Evolutionary conservation across 2,797 vertebrate genomes (phyloP).

Genomic region (Lithobates pipiens): DNA sequence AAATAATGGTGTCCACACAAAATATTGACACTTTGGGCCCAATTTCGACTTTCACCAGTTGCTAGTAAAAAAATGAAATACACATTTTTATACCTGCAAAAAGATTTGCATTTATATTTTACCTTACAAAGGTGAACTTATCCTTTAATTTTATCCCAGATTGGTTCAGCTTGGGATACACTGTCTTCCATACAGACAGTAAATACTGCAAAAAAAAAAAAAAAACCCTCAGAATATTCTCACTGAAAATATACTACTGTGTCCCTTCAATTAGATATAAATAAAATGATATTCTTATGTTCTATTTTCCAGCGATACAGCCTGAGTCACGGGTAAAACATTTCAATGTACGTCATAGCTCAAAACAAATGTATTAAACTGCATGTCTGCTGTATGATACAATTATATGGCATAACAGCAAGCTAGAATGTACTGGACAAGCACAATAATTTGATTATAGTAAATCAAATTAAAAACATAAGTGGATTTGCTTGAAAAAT

Average conservation of each 20-base stretch:
- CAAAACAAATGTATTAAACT: conserved; percentile 18
- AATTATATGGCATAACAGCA: conserved; percentile 21
- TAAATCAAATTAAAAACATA: conserved; percentile 27
- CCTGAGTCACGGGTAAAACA: conserved; percentile 45
- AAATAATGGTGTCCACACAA: too few relatives aligned
- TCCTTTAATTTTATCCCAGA: too few relatives aligned
- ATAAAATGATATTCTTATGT: neutral
- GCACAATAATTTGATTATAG: conserved; percentile 34
- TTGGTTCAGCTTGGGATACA: neutral
- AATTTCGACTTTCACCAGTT: too few relatives aligned
- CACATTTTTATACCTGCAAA: too few relatives aligned
- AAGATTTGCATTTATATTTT: too few relatives aligned
- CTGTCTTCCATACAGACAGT: neutral
- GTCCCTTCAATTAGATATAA: neutral
- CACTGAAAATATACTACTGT: neutral
- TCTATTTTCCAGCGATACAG: neutral
- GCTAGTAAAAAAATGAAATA: too few relatives aligned
- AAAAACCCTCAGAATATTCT: neutral
- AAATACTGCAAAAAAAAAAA: too few relatives aligned
- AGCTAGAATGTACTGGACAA: conserved; percentile 6
- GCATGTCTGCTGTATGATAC: conserved; percentile 11
- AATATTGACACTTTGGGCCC: too few relatives aligned
- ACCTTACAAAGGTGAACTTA: too few relatives aligned
- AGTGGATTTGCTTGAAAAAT: neutral
- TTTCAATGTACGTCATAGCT: conserved; percentile 31